Base-by-base conservation (phyloP, 2,888 invertebrate species). In the Lypha dubia region DNA sequence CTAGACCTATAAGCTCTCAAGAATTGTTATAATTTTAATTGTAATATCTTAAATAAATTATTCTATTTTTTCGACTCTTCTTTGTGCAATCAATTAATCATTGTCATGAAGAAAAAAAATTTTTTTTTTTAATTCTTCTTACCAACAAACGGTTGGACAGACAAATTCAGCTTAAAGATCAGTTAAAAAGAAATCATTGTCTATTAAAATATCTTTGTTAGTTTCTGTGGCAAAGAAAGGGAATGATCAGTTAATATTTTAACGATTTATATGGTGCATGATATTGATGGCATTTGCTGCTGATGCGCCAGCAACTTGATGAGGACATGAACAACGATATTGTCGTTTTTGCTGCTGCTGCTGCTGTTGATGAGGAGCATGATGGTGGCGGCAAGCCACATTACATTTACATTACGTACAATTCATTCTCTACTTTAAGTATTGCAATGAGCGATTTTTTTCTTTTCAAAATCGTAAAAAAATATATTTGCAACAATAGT, bases 181-280 rank as follows among this genome's bases (percentile, higher is more conserved):
- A 46, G 38, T 51, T 44, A 17, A 49, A 49, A 49, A 20, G 3
- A 44, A 71, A 44, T 44, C 17, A 5, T 67, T 58, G 60, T 73
- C 84, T 84, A 84, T 84, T 73, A 84, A 84, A 84, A 80, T 84
- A 84, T 84, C 80, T 84, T 22, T 80, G 75, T 80, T 84, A 75
- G 65, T 38, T 41, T 60, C 22, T 28, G 9, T 22, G 62, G 62
- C 63, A 62, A 62, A 63, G 62, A 63, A n/a, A 41, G 22, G 6
- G 75, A 67, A 63, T 70, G 73, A 80, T 80, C 77, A 73, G 77
- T 81, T 75, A 84, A 74, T 80, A 73, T 74, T 73, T 73, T 60
- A 79, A 68, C 63, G 63, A 81, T 80, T 84, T 84, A 84, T 84
- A 62, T 81, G 81, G 77, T 84, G 73, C 81, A 81, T 74, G 60